Evolutionary conservation across 2,888 invertebrate genomes (phyloP), one percentile per base, ranked within the genome.

Genomic region (Cephus runcator): DNA sequence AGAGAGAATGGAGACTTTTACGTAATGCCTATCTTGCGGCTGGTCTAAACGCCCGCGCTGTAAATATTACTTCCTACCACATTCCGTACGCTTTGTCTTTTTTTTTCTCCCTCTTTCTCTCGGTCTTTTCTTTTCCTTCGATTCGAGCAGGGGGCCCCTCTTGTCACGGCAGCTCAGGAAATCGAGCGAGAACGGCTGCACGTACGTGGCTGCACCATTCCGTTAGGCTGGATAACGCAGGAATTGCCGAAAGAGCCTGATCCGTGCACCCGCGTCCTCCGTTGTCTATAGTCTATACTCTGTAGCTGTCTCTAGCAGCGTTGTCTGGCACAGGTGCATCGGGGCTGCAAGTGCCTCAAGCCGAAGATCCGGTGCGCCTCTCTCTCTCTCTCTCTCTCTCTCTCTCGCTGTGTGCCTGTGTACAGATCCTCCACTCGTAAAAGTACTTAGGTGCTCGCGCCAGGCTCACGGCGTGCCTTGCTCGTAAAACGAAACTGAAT

Each of bases 401-500:
- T 9, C 34, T 34, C 34, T 34, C 34, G 33, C 33, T 34, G 12
- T 4, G 35, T 12, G 35, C 35, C 12, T 75, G 78, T 68, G 76
- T 73, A 75, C 75, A 73, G 69, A 76, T 79, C 56, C 77, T 77
- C 79, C 56, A 76, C 73, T 40, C 75, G 83, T 56, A 56, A 56
- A 56, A 56, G 56, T 56, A 23, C 56, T 56, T 56, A 83, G 82
- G 87, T 85, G 86, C 86, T 86, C 81, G 79, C 83, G 81, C 82
- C 82, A 31, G 71, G 73, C 75, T 85, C 84, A 82, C 81, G 80
- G 85, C 83, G 84, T 85, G 84, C 83, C 86, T 83, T 84, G 88
- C 85, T 91, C 90, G 90, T 90, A 91, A 91, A 91, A 90, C 87
- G 84, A 86, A 87, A 87, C 83, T 83, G 85, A 84, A 85, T 85